Evolutionary conservation across 1,140 invertebrate species (phyloP), one percentile per base, ranked within the genome.

Genomic region (Panulirus ornatus): DNA sequence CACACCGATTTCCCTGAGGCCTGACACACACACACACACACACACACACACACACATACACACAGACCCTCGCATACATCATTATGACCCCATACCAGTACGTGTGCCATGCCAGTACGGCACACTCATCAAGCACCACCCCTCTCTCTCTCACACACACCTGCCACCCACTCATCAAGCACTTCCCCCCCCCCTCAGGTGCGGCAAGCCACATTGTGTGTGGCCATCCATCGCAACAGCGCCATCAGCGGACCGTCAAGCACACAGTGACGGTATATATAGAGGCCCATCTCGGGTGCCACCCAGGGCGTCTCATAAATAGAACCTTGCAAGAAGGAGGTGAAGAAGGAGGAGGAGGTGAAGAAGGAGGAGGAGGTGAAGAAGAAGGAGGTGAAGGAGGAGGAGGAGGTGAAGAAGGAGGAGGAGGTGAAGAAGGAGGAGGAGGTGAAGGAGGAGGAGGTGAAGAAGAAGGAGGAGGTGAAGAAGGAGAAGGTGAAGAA

Each of bases 261-360:
- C 22, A 3, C 14, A 6, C n/a, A 66, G n/a, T 66, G 1, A 11
- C n/a, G 5, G 58, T 66, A 66, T 27, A 66, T 66, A 27, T 66
- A 66, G 58, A 27, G 58, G 27, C 30, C n/a, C 58, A 30, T 58
- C 22, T 66, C n/a, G 11, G 54, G 14, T 5, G 58, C 58, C 58
- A 66, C 58, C 58, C 58, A 66, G 58, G 58, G 58, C 58, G 58
- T 27, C n/a, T 6, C 58, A 5, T 11, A 19, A 27, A 66, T 66
- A 66, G n/a, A n/a, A n/a, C 58, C n/a, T 66, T 22, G 58, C 58
- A 66, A 27, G 58, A 66, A 66, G 58, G n/a, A n/a, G n/a, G n/a
- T n/a, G n/a, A n/a, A n/a, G n/a, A n/a, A n/a, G n/a, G n/a, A n/a
- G n/a, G n/a, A n/a, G n/a, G n/a, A n/a, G n/a, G n/a, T n/a, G n/a